Base-by-base conservation (phyloP, 1,140 invertebrate species). In the Drosophila novamexicana region DNA sequence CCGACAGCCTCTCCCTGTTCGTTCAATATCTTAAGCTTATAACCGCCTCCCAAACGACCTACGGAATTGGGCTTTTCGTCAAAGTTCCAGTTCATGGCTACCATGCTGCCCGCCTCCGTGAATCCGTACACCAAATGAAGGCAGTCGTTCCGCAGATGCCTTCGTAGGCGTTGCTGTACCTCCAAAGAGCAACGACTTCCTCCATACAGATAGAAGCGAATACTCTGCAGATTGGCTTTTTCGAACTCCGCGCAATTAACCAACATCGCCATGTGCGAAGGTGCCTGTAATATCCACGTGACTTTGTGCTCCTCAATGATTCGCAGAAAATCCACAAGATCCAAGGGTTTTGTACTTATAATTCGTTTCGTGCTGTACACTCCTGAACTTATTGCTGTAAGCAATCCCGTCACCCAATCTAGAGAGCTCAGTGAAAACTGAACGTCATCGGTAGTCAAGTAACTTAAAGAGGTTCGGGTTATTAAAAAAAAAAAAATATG, bases 1-100 rank as follows among this genome's bases (percentile, higher is more conserved):
- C 72, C 89, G 0, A 86, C 45, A 0, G 42, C 1, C 6, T 57
- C 39, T 1, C 88, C 88, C 7, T 66, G 5, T 0, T 84, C 80
- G 6, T 63, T 56, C 0, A 91, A 4, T 16, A 93, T 90, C 91
- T 93, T 93, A 0, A 79, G 12, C 50, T 63, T 74, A 0, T 50
- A 8, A 6, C 64, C 75, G 8, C 12, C 8, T 0, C 7, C 10
- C 29, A 79, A 36, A 2, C 74, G 54, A 8, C 85, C 79, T 16
- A 57, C 59, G 1, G 78, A 85, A 3, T 77, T 72, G 18, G 77
- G 61, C 10, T 81, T 81, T 40, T 63, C 34, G 36, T 77, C 69
- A 1, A 58, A 77, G 7, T 77, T 58, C 0, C 0, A 61, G 7
- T 84, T 84, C 7, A 62, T n/a, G 1, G 66, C 2, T 1, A 49